These are phyloP conservation scores for Macroramphosus scolopax DNA, from an alignment of 2,797 vertebrate genomes.

Conservation along the genomic window DNA sequence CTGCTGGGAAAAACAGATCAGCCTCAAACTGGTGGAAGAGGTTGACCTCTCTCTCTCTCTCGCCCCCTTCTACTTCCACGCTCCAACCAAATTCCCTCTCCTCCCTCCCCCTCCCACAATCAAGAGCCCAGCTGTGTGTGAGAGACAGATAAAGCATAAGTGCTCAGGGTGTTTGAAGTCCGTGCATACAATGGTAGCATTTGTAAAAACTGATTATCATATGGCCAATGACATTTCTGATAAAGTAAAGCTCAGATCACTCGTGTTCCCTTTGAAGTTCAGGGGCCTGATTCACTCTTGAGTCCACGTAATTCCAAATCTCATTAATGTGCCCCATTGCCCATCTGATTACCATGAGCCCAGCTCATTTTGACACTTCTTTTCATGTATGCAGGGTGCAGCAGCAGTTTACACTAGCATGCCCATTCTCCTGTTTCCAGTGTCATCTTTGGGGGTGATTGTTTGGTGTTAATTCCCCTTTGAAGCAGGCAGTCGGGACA, in stretches of 20 bases:
- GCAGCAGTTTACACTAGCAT: slow-evolving; percentile 32
- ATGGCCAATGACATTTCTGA: slow-evolving; percentile 45
- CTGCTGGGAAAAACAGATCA: slow-evolving; percentile 75
- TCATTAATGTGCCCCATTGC: slow-evolving; percentile 53
- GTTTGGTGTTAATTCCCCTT: slow-evolving; percentile 30
- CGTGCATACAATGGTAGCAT: slow-evolving; percentile 54
- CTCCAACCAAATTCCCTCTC: slow-evolving; percentile 42
- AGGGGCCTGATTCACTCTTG: slow-evolving; percentile 29
- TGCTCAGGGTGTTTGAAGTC: slow-evolving; percentile 55
- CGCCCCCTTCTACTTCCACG: slow-evolving; percentile 41
- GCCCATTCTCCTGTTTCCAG: slow-evolving; percentile 35
- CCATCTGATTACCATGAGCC: slow-evolving; percentile 50
- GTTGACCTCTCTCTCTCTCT: slow-evolving; percentile 56
- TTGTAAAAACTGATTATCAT: slow-evolving; percentile 63
- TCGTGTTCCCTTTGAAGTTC: slow-evolving; percentile 59
- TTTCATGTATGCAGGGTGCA: slow-evolving; percentile 60
- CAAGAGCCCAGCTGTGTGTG: slow-evolving; percentile 58
- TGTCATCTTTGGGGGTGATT: slow-evolving; percentile 50
- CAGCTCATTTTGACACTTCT: slow-evolving; percentile 57
- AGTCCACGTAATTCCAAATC: slow-evolving; percentile 65
- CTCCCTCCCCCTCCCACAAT: slow-evolving; percentile 35
- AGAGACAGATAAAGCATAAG: slow-evolving; percentile 44
- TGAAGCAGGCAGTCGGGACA: slow-evolving; percentile 51
- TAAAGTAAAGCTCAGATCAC: slow-evolving; percentile 31
- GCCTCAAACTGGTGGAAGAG: slow-evolving; percentile 71